These are phyloP conservation scores for Nerophis ophidion DNA, from an alignment of 2,113 vertebrate genomes.

Conservation along the genomic window DNA sequence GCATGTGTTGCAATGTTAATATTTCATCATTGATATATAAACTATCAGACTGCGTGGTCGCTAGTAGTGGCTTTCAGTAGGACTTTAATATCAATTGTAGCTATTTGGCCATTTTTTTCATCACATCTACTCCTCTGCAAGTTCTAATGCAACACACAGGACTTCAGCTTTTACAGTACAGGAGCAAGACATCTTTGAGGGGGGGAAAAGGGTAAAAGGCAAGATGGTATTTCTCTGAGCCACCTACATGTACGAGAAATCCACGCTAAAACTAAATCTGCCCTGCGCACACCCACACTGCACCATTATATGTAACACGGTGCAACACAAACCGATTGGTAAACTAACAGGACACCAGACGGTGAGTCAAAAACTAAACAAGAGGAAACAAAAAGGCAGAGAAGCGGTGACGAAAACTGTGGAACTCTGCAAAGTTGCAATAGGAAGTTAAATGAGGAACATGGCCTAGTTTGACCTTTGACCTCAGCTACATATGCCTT, in stretches of 20 bases:
- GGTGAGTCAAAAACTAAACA: background rate
- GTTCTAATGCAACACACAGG: background rate
- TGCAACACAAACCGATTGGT: slow-evolving; percentile 3
- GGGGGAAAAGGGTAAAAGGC: slow-evolving; percentile 28
- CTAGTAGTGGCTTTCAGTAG: too few relatives aligned
- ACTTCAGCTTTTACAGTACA: slow-evolving; percentile 24
- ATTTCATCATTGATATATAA: too few relatives aligned
- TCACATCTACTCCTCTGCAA: background rate
- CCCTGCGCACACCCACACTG: slow-evolving; percentile 43
- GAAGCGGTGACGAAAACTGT: slow-evolving; percentile 32
- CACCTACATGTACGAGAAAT: slow-evolving; percentile 30
- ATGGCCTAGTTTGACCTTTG: too few relatives aligned
- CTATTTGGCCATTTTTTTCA: too few relatives aligned
- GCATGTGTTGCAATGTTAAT: too few relatives aligned
- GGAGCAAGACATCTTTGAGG: slow-evolving; percentile 14
- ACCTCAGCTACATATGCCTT: too few relatives aligned
- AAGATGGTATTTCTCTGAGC: slow-evolving; percentile 34
- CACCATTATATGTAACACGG: slow-evolving; percentile 19
- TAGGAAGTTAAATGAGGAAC: slow-evolving; percentile 4
- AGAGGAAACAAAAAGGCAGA: slow-evolving; percentile 27
- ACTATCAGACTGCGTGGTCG: too few relatives aligned
- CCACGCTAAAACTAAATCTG: slow-evolving; percentile 20
- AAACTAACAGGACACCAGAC: slow-evolving; percentile 11
- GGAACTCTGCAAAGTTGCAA: slow-evolving; percentile 19
- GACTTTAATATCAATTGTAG: too few relatives aligned